Evolutionary conservation across 1,140 invertebrate genomes (phyloP).

Genomic region (Steinernema khuongi): DNA sequence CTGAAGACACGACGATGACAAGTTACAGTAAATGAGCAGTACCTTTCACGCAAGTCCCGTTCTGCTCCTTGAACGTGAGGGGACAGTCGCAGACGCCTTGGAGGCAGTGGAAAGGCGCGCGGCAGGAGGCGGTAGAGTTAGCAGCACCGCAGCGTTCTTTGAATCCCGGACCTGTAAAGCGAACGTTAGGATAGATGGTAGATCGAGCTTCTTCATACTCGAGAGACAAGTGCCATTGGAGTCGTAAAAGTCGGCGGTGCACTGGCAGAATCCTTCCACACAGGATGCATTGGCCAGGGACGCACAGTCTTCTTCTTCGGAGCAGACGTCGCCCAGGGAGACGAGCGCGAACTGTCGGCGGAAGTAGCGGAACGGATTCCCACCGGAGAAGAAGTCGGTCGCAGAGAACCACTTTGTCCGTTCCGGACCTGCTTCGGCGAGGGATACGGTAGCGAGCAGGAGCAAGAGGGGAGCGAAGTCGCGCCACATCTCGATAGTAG

Average conservation of each 20-base stretch:
- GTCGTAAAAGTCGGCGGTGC: background rate
- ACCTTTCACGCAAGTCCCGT: background rate
- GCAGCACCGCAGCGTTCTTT: background rate
- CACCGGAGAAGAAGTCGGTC: background rate
- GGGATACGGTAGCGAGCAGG: constrained; percentile 8
- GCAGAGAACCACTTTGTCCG: background rate
- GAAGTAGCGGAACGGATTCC: background rate
- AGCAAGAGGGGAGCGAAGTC: background rate
- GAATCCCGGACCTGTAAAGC: background rate
- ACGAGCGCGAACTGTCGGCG: background rate
- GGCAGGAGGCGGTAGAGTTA: background rate
- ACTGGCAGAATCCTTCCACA: background rate
- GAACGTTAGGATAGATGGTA: background rate
- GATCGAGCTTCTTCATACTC: background rate
- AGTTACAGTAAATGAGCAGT: background rate
- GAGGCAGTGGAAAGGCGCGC: background rate
- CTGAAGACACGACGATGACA: background rate
- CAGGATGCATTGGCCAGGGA: background rate
- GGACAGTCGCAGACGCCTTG: background rate
- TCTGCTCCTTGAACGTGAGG: background rate
- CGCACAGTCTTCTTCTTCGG: background rate
- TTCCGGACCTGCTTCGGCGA: background rate
- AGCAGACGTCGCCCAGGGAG: background rate
- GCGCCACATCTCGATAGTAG: background rate
- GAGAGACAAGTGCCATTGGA: background rate